Evolutionary conservation across 2,113 vertebrate species (phyloP).

Genomic region (Ifrita kowaldi): DNA sequence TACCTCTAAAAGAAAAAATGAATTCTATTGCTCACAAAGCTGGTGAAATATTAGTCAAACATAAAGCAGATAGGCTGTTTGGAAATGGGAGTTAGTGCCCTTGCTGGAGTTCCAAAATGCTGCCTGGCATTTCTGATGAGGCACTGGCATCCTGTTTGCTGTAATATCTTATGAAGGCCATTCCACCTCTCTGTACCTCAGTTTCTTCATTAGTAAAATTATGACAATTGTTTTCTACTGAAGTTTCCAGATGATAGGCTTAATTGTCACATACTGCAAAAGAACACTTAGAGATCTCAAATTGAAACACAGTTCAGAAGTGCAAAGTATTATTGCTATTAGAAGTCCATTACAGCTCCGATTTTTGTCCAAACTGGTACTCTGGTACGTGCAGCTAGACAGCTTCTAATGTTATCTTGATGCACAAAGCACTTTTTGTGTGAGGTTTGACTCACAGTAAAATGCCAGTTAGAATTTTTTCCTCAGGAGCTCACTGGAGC

Average conservation of each 20-base stretch:
- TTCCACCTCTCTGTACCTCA: not conserved
- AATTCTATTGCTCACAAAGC: not conserved
- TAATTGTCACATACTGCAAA: not conserved
- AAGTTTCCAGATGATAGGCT: not conserved
- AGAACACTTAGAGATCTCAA: not conserved
- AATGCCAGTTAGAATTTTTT: conserved; percentile 75
- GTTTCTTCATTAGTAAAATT: not conserved
- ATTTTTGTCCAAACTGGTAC: conserved; percentile 10
- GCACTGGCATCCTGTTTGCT: not conserved
- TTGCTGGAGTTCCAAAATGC: not conserved
- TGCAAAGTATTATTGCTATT: not conserved
- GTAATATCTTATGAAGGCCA: not conserved
- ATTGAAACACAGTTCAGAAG: not conserved
- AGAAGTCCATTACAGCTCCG: conserved; percentile 1
- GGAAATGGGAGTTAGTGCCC: not conserved
- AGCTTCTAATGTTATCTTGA: conserved; percentile 64
- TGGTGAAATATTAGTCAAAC: not conserved
- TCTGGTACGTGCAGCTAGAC: conserved; percentile 56
- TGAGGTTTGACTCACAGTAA: conserved; percentile 70
- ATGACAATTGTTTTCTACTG: not conserved
- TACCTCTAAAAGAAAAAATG: not conserved
- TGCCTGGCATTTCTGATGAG: not conserved
- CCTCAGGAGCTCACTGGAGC: conserved; percentile 72
- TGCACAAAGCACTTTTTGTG: conserved; percentile 71
- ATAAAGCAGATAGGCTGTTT: not conserved